phyloP scores from a whole-genome alignment of 2,797 vertebrate genomes.

The Rallus crepitans region DNA sequence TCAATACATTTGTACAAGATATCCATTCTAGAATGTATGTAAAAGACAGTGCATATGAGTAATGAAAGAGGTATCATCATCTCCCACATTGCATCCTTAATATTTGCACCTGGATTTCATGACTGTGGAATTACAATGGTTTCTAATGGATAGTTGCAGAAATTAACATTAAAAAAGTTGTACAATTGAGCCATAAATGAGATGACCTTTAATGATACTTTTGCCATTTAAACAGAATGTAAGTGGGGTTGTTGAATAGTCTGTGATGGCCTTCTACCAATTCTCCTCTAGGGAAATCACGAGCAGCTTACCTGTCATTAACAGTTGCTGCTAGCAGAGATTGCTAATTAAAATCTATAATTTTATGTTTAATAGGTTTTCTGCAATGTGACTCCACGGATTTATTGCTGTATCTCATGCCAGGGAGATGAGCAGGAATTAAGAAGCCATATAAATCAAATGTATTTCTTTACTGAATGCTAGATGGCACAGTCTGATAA shows the following conservation, averaged over 20 bases:
- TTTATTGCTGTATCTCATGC: not conserved
- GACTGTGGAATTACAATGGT: not conserved
- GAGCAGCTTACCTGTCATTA: conserved; percentile 65
- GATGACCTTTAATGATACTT: conserved; percentile 64
- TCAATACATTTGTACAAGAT: not conserved
- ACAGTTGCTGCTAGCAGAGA: conserved; percentile 66
- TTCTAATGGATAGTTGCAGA: conserved; percentile 35
- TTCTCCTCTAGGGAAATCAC: conserved; percentile 74
- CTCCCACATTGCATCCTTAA: not conserved
- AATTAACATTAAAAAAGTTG: conserved; percentile 61
- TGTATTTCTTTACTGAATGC: not conserved
- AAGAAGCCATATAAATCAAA: not conserved
- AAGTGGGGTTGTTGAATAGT: conserved; percentile 44
- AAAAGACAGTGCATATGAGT: not conserved
- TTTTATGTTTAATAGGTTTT: conserved; percentile 50
- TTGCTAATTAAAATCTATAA: conserved; percentile 74
- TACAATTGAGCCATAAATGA: conserved; percentile 31
- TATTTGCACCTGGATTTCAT: not conserved
- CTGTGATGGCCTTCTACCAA: conserved; percentile 21
- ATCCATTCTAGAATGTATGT: not conserved
- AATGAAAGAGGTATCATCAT: not conserved
- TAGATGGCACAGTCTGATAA: not conserved
- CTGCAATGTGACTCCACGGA: conserved; percentile 4
- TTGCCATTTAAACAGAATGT: conserved; percentile 60
- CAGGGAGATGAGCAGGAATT: not conserved